Percentiles rank a stretch among this genome's conserved stretches.
Conservation (phyloP, 1,140 invertebrate species). For the Drosophila pachea region DNA sequence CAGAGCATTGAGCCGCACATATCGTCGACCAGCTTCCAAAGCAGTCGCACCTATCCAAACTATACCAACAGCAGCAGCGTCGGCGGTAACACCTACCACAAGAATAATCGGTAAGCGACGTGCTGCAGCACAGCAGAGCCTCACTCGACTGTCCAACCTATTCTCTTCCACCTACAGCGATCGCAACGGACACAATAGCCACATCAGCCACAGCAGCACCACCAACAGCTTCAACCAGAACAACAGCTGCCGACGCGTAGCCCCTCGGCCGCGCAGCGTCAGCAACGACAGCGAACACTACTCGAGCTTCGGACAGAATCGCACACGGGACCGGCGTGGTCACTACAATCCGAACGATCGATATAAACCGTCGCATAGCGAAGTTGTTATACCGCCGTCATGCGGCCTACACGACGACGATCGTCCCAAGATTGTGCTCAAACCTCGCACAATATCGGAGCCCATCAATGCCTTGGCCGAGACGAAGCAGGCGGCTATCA, state of each 20-base stretch:
- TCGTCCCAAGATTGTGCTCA: constrained; percentile 88
- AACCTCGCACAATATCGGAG: constrained; percentile 88
- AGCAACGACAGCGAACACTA: constrained; percentile 43
- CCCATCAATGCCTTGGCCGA: constrained; percentile 91
- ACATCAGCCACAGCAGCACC: no score
- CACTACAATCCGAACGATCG: constrained; percentile 62
- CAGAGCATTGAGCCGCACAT: constrained; percentile 16
- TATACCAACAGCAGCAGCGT: constrained; percentile 6
- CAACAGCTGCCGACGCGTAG: constrained; percentile 11
- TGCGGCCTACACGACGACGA: constrained; percentile 81
- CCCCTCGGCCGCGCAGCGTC: constrained; percentile 11
- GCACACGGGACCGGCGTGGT: constrained; percentile 68
- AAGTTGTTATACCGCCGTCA: not conserved
- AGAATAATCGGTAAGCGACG: constrained; percentile 38
- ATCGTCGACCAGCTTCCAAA: constrained; percentile 42
- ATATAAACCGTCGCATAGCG: not conserved
- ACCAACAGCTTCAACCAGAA: no score
- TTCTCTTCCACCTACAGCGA: constrained; percentile 20
- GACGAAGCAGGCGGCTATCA: constrained; percentile 87
- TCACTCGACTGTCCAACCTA: not conserved
- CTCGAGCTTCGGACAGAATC: constrained; percentile 62
- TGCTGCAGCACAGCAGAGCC: not conserved
- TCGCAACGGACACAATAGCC: no score
- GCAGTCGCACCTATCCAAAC: constrained; percentile 42
- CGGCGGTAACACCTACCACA: constrained; percentile 1